Conservation (phyloP, 1,140 invertebrate species). For the Lamellibrachia luymesi region DNA sequence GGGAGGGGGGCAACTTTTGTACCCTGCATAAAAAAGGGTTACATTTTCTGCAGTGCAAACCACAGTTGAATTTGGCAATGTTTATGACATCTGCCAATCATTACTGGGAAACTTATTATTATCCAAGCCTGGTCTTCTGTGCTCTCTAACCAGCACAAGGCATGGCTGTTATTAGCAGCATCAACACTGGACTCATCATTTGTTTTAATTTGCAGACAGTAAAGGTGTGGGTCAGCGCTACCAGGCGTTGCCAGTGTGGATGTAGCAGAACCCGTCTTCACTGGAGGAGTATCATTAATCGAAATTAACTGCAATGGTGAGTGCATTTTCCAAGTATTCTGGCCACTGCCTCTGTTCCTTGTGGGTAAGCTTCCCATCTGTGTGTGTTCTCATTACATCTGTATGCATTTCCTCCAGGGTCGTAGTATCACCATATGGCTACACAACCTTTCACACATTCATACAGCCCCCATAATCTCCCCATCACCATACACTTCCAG, state of each 20-base stretch:
- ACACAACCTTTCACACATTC: neutral
- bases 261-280: neutral
- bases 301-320: neutral
- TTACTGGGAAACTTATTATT: neutral
- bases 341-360: neutral
- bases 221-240: neutral
- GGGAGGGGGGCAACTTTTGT: neutral
- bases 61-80: neutral
- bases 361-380: neutral
- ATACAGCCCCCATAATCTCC: neutral
- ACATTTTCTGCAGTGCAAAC: neutral
- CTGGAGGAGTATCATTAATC: neutral
- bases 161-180: neutral
- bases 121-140: neutral
- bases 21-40: neutral
- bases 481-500: neutral
- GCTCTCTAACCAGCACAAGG: neutral
- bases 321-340: neutral
- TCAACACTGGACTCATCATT: neutral
- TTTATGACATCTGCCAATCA: neutral
- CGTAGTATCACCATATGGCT: neutral
- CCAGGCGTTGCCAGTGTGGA: neutral
- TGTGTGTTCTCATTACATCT: neutral
- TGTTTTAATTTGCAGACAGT: neutral
- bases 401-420: neutral